Conservation (phyloP, 1,140 invertebrate species). For the Anthonomus grandis region DNA sequence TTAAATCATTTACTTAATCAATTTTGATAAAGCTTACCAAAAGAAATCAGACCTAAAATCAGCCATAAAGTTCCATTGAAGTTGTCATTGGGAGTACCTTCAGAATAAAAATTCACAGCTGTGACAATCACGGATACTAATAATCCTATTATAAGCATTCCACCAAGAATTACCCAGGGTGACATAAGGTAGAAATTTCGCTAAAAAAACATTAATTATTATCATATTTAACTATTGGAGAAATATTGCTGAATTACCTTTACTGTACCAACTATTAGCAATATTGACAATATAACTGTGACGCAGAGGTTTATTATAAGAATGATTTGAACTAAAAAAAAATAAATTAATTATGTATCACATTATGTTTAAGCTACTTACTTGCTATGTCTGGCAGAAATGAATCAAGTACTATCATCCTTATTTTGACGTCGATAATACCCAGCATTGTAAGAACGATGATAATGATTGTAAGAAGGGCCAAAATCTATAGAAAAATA, state of each 20-base stretch:
- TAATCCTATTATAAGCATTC: slow-evolving; percentile 70
- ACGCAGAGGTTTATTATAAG: slow-evolving; percentile 76
- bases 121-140: slow-evolving; percentile 74
- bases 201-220: slow-evolving; percentile 51
- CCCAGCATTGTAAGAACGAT: slow-evolving; percentile 49
- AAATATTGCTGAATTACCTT: slow-evolving; percentile 57
- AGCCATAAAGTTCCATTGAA: slow-evolving; percentile 60
- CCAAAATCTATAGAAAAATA: slow-evolving; percentile 52
- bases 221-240: background rate
- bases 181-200: slow-evolving; percentile 75
- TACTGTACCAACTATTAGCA: slow-evolving; percentile 70
- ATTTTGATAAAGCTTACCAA: too few relatives aligned
- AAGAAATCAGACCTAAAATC: slow-evolving; percentile 58
- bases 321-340: slow-evolving; percentile 68
- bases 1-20: background rate
- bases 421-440: slow-evolving; percentile 57
- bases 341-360: slow-evolving; percentile 2
- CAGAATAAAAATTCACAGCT: slow-evolving; percentile 65
- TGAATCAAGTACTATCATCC: slow-evolving; percentile 66
- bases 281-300: slow-evolving; percentile 71
- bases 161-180: slow-evolving; percentile 74
- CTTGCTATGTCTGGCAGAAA: slow-evolving; percentile 50
- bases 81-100: slow-evolving; percentile 46
- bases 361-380: slow-evolving; percentile 29
- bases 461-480: slow-evolving; percentile 56